phyloP scores from a whole-genome alignment of 2,797 vertebrate genomes.

The Erethizon dorsatum region DNA sequence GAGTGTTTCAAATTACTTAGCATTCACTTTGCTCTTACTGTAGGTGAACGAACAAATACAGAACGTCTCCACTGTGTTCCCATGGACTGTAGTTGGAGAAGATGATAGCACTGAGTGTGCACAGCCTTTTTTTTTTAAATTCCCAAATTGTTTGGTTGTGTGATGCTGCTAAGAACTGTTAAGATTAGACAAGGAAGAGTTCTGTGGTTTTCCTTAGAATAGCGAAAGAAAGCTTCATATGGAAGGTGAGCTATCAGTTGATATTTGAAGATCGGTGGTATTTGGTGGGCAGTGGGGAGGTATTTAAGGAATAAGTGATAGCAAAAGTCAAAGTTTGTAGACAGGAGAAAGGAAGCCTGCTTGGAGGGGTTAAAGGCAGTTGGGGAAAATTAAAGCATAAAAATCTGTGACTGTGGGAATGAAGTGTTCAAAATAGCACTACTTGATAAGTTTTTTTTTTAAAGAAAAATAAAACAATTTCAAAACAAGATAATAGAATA shows the following conservation, averaged over 20 bases:
- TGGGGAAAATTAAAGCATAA: background rate
- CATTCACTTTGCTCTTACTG: background rate
- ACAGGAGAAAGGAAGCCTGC: background rate
- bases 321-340: background rate
- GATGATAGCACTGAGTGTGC: background rate
- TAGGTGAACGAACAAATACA: background rate
- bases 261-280: background rate
- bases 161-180: slow-evolving; percentile 14
- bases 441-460: background rate
- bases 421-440: background rate
- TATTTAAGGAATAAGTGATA: background rate
- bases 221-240: background rate
- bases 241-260: slow-evolving; percentile 23
- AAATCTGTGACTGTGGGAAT: background rate
- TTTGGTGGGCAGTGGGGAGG: background rate
- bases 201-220: background rate
- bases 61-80: background rate
- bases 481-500: background rate
- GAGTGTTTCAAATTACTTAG: slow-evolving; percentile 16
- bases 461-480: background rate
- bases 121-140: background rate
- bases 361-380: background rate
- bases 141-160: slow-evolving; percentile 40
- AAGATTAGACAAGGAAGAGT: slow-evolving; percentile 2
- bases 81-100: background rate